A percentile compares a stretch with the other conserved stretches of the same genome.
Evolutionary conservation across 2,797 vertebrate genomes (phyloP).

Genomic region (Hydrocynus forskahlii): DNA sequence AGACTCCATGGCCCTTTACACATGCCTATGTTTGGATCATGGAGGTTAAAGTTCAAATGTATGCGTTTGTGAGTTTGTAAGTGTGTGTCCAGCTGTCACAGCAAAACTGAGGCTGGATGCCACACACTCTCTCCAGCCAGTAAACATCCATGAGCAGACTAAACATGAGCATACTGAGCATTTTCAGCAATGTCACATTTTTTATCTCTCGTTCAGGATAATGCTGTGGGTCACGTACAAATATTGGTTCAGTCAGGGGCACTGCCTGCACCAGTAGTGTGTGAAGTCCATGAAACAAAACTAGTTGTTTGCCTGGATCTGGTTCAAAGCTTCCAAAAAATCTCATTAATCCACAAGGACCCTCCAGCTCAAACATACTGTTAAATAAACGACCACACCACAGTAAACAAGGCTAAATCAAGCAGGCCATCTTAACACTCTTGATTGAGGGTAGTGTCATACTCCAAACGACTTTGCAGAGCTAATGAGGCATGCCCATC

Average conservation of each 20-base stretch:
- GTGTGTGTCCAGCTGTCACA: constrained; percentile 28
- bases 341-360: constrained; percentile 6
- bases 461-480: constrained; percentile 48
- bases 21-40: not conserved
- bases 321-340: not conserved
- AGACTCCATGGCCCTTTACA: not conserved
- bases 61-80: constrained; percentile 33
- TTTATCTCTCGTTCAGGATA: not conserved
- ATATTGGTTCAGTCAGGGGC: not conserved
- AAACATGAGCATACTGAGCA: not conserved
- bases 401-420: constrained; percentile 48
- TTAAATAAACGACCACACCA: constrained; percentile 9
- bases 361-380: constrained; percentile 7
- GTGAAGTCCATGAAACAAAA: not conserved
- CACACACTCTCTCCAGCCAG: constrained; percentile 9
- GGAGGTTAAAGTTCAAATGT: constrained; percentile 18
- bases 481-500: constrained; percentile 49
- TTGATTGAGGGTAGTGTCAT: constrained; percentile 17
- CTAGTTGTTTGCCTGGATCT: not conserved
- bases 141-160: not conserved
- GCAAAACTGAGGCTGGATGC: constrained; percentile 32
- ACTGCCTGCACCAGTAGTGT: not conserved
- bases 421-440: constrained; percentile 30
- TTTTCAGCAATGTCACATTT: not conserved
- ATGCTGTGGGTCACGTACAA: not conserved